Conservation (phyloP, 2,113 vertebrate genomes). For the Xiphias gladius region DNA sequence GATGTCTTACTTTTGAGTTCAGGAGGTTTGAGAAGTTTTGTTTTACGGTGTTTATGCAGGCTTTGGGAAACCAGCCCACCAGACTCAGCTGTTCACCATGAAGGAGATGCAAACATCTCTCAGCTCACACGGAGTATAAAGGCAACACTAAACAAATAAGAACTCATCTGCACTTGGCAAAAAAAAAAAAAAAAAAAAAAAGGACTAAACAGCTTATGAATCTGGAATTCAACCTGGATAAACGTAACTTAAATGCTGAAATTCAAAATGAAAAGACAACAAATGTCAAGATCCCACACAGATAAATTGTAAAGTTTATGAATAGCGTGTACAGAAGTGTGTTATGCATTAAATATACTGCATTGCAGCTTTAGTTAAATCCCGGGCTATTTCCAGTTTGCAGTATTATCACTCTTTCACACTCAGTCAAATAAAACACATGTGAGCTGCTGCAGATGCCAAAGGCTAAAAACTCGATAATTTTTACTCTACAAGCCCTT, state of each 20-base stretch:
- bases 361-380: conserved; percentile 63
- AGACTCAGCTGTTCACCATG: neutral
- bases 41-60: neutral
- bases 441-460: conserved; percentile 59
- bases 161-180: neutral
- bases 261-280: neutral
- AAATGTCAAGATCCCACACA: neutral
- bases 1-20: neutral
- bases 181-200: conserved; percentile 2
- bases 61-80: neutral
- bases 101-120: neutral
- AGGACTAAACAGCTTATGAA: neutral
- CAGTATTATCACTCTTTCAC: conserved; percentile 62
- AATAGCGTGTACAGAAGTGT: conserved; percentile 18
- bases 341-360: conserved; percentile 35
- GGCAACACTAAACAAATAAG: neutral
- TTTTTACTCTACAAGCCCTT: conserved; percentile 55
- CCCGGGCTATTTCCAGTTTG: conserved; percentile 47
- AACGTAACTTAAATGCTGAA: neutral
- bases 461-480: conserved; percentile 71
- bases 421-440: conserved; percentile 64
- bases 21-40: neutral
- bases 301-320: conserved; percentile 20
- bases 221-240: neutral
- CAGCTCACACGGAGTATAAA: neutral